phyloP scores from a whole-genome alignment of 2,888 invertebrate species.

The Blera fallax region DNA sequence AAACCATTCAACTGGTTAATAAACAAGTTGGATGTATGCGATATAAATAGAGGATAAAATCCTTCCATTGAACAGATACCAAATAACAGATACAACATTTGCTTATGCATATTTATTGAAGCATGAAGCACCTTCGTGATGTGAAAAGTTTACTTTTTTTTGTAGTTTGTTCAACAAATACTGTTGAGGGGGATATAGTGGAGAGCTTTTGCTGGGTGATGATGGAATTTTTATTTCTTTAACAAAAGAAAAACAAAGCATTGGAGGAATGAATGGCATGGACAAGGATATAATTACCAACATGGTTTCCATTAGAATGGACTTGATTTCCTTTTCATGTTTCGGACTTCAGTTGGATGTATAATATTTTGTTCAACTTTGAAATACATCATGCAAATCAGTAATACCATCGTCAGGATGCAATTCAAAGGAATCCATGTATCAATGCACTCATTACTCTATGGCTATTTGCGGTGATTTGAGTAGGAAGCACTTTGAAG shows the following conservation, averaged over 20 bases:
- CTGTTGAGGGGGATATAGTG: neutral
- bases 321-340: neutral
- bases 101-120: conserved; percentile 33
- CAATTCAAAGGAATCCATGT: no score
- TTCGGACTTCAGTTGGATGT: neutral
- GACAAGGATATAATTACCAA: conserved; percentile 35
- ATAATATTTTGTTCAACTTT: neutral
- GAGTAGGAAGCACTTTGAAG: no score
- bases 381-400: neutral
- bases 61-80: neutral
- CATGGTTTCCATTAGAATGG: conserved; percentile 5
- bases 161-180: neutral
- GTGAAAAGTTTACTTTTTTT: neutral
- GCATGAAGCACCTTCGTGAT: conserved; percentile 22
- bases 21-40: neutral
- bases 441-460: no score
- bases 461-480: no score
- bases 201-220: neutral
- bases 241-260: neutral
- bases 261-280: neutral
- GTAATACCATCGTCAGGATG: no score
- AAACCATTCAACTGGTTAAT: neutral
- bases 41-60: neutral
- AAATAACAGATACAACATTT: neutral
- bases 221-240: neutral